Conservation (phyloP, 1,140 invertebrate species). For the Cephus cinctus region DNA sequence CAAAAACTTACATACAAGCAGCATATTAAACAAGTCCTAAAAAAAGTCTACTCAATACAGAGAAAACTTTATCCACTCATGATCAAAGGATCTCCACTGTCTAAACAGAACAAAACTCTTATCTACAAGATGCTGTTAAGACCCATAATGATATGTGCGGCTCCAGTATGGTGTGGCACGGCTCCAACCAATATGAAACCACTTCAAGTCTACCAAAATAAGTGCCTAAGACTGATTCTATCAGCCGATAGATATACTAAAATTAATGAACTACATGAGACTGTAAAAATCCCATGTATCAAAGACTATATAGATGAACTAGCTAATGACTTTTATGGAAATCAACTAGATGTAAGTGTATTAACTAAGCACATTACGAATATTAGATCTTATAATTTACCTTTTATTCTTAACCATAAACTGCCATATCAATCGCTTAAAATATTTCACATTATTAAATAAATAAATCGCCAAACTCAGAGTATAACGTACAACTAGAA, state of each 20-base stretch:
- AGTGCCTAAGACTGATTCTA: neutral
- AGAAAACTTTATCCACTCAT: neutral
- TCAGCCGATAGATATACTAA: neutral
- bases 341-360: neutral
- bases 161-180: neutral
- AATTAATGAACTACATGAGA: slow-evolving; percentile 2
- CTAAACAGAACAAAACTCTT: neutral
- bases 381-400: neutral
- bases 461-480: neutral
- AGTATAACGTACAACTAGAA: neutral
- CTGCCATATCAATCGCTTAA: neutral
- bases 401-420: neutral
- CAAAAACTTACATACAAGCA: neutral
- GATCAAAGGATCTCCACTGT: neutral
- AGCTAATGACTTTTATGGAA: neutral
- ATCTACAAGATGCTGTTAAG: slow-evolving; percentile 1
- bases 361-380: neutral
- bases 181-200: neutral
- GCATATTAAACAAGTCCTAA: neutral
- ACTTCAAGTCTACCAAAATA: slow-evolving; percentile 1
- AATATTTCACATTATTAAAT: neutral
- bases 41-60: neutral
- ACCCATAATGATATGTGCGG: neutral
- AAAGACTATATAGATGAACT: neutral
- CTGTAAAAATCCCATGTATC: neutral